Evolutionary conservation across 2,888 invertebrate species (phyloP).

Genomic region (Cephalotes varians): DNA sequence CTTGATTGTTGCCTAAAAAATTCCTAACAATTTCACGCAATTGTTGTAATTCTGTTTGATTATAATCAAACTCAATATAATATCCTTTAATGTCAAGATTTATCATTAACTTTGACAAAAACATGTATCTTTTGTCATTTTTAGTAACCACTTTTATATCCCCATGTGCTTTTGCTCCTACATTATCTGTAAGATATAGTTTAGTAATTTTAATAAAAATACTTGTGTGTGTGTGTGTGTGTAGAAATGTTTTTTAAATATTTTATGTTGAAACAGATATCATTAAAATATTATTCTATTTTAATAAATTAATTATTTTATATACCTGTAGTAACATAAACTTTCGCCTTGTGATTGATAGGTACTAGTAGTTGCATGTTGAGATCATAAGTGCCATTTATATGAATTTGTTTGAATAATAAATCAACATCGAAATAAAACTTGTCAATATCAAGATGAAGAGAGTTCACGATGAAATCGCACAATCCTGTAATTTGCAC

Average conservation of each 20-base stretch:
- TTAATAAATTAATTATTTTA: constrained; percentile 20
- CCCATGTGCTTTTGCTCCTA: constrained; percentile 57
- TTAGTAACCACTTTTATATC: constrained; percentile 65
- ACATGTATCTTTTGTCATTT: constrained; percentile 72
- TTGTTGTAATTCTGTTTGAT: constrained; percentile 61
- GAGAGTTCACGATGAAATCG: constrained; percentile 60
- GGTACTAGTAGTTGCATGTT: constrained; percentile 79
- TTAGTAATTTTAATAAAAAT: neutral
- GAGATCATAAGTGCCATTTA: constrained; percentile 78
- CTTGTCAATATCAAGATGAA: constrained; percentile 75
- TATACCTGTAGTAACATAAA: constrained; percentile 75
- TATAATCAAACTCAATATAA: constrained; percentile 67
- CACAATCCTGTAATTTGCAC: constrained; percentile 74
- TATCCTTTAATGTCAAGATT: constrained; percentile 75
- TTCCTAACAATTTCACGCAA: constrained; percentile 74
- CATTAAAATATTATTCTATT: neutral
- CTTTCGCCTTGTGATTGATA: constrained; percentile 76
- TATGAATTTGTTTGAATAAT: constrained; percentile 62
- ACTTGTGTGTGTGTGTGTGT: too few relatives aligned
- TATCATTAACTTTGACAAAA: constrained; percentile 74
- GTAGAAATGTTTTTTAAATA: too few relatives aligned
- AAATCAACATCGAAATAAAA: constrained; percentile 64
- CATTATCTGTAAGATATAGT: constrained; percentile 70
- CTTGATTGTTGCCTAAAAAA: constrained; percentile 76
- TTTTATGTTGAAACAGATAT: too few relatives aligned